Conservation (phyloP, 2,113 vertebrate species). For the Ammospiza caudacuta region DNA sequence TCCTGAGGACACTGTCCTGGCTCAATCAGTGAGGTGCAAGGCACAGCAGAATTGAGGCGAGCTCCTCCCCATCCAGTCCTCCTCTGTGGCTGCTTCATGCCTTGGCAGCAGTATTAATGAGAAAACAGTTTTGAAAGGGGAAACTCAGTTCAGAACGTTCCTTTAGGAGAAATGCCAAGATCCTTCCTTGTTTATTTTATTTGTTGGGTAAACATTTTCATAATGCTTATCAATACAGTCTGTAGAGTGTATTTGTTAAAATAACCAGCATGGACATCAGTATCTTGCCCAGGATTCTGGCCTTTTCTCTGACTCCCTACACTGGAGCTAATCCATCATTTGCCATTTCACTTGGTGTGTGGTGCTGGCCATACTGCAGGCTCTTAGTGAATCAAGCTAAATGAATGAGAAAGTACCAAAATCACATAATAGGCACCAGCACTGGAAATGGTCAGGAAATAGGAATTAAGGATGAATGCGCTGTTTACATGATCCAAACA, state of each 20-base stretch:
- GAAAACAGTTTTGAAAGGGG: constrained; percentile 42
- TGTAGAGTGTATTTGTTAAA: background rate
- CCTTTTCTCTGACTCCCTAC: background rate
- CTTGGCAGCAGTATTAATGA: constrained; percentile 24
- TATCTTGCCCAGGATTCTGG: background rate
- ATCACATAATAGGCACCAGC: background rate
- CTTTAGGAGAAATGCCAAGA: constrained; percentile 39
- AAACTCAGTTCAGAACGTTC: constrained; percentile 23
- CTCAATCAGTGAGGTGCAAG: background rate
- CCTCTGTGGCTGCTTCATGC: background rate
- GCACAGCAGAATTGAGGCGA: accelerated
- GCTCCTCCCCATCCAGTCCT: background rate
- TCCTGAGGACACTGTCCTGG: background rate
- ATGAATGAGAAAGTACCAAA: background rate
- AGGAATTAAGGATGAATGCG: constrained; percentile 14
- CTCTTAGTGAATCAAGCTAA: background rate
- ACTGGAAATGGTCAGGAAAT: constrained; percentile 5
- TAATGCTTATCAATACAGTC: constrained; percentile 30
- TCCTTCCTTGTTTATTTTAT: constrained; percentile 21
- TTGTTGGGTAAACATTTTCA: constrained; percentile 33
- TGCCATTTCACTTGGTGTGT: background rate
- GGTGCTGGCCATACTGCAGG: background rate
- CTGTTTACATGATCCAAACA: constrained; percentile 22
- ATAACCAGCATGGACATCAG: background rate
- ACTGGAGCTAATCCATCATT: background rate